A percentile compares a stretch with the other conserved stretches of the same genome.
phyloP scores from a whole-genome alignment of 2,797 vertebrate genomes.

The Pagetopsis macropterus region DNA sequence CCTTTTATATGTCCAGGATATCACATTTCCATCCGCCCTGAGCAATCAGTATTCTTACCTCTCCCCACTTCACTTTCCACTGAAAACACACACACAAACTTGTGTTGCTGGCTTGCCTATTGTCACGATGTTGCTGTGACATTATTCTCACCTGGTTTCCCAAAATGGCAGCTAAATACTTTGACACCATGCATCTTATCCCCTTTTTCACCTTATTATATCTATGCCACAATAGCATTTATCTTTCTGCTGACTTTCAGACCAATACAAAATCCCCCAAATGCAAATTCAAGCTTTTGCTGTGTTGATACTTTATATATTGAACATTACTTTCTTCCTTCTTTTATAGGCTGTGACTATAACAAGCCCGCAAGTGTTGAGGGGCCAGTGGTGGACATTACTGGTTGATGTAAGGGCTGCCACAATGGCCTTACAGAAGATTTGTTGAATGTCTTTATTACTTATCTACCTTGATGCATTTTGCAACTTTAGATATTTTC shows the following conservation, averaged over 20 bases:
- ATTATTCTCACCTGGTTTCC: constrained; percentile 66
- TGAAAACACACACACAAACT: constrained; percentile 5
- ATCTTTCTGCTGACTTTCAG: constrained; percentile 11
- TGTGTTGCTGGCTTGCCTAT: constrained; percentile 32
- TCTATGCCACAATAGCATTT: constrained; percentile 18
- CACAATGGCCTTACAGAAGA: constrained; percentile 32
- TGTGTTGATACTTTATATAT: background rate
- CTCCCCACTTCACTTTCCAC: no score
- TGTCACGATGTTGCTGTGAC: constrained; percentile 56
- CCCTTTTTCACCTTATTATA: constrained; percentile 37
- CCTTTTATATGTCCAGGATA: no score
- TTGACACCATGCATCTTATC: constrained; percentile 34
- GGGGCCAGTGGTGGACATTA: constrained; percentile 40
- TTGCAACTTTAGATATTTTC: constrained; percentile 37
- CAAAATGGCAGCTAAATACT: constrained; percentile 78
- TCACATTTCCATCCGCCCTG: no score
- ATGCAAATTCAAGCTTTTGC: constrained; percentile 2
- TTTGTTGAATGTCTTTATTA: constrained; percentile 37
- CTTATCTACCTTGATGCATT: constrained; percentile 44
- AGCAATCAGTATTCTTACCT: no score
- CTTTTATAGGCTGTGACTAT: constrained; percentile 51
- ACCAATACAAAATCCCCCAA: background rate
- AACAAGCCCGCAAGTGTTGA: constrained; percentile 40
- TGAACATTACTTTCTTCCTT: constrained; percentile 5
- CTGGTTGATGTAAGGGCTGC: constrained; percentile 51